These are phyloP conservation scores for Leptobrachium ailaonicum DNA, from an alignment of 2,113 vertebrate species.

Conservation along the genomic window DNA sequence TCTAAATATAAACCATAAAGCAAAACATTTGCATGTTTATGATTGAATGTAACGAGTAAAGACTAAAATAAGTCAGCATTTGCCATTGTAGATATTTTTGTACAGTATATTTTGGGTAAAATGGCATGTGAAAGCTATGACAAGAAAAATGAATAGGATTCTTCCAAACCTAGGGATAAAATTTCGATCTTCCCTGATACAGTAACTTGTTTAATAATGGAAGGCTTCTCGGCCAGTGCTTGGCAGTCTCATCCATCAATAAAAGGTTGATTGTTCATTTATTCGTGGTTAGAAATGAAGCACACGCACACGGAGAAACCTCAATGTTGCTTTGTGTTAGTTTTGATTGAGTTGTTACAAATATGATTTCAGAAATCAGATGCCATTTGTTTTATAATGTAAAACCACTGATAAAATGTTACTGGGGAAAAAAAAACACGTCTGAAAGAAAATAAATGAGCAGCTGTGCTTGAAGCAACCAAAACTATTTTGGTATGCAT, in stretches of 20 bases:
- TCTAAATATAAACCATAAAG: too few species aligned
- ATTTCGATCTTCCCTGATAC: conserved; percentile 12
- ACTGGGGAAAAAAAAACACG: too few species aligned
- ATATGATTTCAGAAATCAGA: conserved; percentile 4
- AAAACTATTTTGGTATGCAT: too few species aligned
- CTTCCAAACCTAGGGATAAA: conserved; percentile 7
- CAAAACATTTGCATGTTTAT: neutral
- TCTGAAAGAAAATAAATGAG: too few species aligned
- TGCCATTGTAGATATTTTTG: neutral
- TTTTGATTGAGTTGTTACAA: conserved; percentile 9
- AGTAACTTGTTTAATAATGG: conserved; percentile 26
- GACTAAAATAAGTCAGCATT: neutral
- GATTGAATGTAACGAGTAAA: neutral
- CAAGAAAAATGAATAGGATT: conserved; percentile 10
- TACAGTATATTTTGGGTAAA: neutral
- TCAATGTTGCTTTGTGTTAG: neutral
- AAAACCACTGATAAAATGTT: too few species aligned
- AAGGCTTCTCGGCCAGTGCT: conserved; percentile 9
- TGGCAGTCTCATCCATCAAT: conserved; percentile 44
- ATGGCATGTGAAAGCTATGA: neutral
- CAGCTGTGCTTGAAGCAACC: too few species aligned
- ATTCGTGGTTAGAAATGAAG: neutral
- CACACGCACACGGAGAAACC: conserved; percentile 19
- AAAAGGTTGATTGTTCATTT: conserved; percentile 36
- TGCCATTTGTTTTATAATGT: neutral